Evolutionary conservation across 2,113 vertebrate species (phyloP), one percentile per base, ranked within the genome.

Genomic region (Sphaerodactylus townsendi): DNA sequence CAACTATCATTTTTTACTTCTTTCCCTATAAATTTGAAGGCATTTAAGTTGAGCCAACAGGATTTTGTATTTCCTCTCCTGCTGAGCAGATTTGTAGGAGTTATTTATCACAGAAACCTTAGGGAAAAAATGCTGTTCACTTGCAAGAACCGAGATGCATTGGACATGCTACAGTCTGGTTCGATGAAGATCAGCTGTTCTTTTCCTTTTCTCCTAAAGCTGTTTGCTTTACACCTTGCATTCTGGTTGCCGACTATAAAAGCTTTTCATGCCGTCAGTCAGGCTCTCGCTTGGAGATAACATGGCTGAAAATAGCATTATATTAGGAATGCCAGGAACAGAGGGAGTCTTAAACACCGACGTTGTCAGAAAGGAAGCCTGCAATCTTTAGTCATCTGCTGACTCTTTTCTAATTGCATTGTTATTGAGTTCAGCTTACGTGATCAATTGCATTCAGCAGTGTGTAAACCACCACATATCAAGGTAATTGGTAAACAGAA

Each of bases 381-480:
- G 41, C 66, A 84, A 85, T 88, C 82, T 93, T 62, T 84, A 86
- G 28, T 89, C 82, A 83, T 88, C 30, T 90, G 82, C 90, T 89
- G 86, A 73, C 77, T 94, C 77, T 95, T 94, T 94, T 92, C 79
- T 89, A 74, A 90, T 93, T 90, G 64, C 56, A 62, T 89, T 93
- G 90, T 90, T 91, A 94, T 93, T 93, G 88, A 92, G 84, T 87
- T 88, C 88, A 90, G 85, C 84, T 89, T 90, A 84, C 46, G 64
- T 48, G 53, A 91, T 91, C 72, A 71, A 46, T 76, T 86, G 74
- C 10, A 1, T 25, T 83, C 88, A 79, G 77, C 88, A 92, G 77
- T 64, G 90, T 88, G 87, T 92, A 85, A 89, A 93, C 39, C 85
- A 35, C 69, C 0, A 0, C 91, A 82, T 83, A 91, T 86, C 85